Evolutionary conservation across 2,113 vertebrate genomes (phyloP), one percentile per base, ranked within the genome.

Genomic region (Sylvilagus bachmani): DNA sequence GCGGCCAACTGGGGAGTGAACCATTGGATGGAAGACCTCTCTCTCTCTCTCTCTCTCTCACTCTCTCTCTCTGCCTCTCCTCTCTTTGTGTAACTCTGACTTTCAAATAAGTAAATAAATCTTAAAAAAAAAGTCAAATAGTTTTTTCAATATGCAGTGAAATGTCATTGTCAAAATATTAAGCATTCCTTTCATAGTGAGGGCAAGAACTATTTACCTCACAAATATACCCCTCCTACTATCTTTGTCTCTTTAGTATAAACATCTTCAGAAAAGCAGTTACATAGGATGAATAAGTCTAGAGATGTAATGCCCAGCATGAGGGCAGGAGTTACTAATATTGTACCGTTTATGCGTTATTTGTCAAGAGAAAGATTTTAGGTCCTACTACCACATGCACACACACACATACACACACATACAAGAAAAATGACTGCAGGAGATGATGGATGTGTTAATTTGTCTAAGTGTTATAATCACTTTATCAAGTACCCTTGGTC

Each of bases 91-190:
- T 58, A 58, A 12, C 55, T 58, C 55, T 58, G 55, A 12, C 55
- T 55, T 55, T 55, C 10, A 55, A 55, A 55, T 58, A 58, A 58
- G 13, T 17, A 58, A 12, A 58, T 58, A 58, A 16, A 13, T 58
- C 17, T 58, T 58, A 13, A 12, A 58, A 58, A 58, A 17, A 58
- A 58, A 58, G 55, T 75, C 27, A n/a, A 55, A 62, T 51, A 31
- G 55, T 10, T 33, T 82, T 70, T 74, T 75, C 64, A 89, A 53
- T 25, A 4, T 73, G 64, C n/a, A 38, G 62, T n/a, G 27, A 77
- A 95, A 83, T 62, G 49, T 55, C 53, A 21, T 29, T 31, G 9
- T 93, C 55, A 73, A 79, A 95, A 49, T 49, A 80, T 51, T 49
- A 21, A 74, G 49, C 16, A 49, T 33, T 6, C 22, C 31, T 16